phyloP scores from a whole-genome alignment of 2,888 invertebrate genomes.

The Hypomecis atomaria region DNA sequence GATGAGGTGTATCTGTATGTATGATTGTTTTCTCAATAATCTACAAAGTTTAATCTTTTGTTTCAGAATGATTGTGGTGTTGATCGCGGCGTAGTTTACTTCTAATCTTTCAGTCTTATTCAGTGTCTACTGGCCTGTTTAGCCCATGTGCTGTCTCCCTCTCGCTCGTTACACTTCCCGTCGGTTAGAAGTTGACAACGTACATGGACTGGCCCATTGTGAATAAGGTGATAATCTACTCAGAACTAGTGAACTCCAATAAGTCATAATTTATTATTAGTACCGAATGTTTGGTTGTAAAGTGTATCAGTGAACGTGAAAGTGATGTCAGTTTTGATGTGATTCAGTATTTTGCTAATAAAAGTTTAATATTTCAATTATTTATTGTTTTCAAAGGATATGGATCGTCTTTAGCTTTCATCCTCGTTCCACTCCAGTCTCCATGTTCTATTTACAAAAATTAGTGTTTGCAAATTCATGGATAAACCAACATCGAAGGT shows the following conservation, averaged over 20 bases:
- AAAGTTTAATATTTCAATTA: conserved; percentile 37
- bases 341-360: conserved; percentile 73
- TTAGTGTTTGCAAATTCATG: too few species aligned
- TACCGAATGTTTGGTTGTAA: conserved; percentile 42
- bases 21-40: neutral
- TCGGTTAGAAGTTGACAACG: neutral
- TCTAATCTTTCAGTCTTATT: neutral
- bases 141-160: neutral
- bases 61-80: conserved; percentile 82
- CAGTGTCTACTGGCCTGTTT: neutral
- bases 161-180: neutral
- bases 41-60: conserved; percentile 34
- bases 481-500: too few species aligned
- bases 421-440: too few species aligned
- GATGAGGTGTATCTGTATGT: neutral
- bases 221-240: conserved; percentile 25
- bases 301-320: conserved; percentile 38
- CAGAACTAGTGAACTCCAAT: conserved; percentile 50
- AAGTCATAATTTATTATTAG: conserved; percentile 69
- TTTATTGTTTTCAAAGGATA: conserved; percentile 7
- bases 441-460: too few species aligned
- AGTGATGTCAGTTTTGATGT: conserved; percentile 37
- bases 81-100: conserved; percentile 71
- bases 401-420: too few species aligned
- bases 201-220: neutral